Conservation (phyloP, 2,113 vertebrate genomes). For the Neotoma lepida region DNA sequence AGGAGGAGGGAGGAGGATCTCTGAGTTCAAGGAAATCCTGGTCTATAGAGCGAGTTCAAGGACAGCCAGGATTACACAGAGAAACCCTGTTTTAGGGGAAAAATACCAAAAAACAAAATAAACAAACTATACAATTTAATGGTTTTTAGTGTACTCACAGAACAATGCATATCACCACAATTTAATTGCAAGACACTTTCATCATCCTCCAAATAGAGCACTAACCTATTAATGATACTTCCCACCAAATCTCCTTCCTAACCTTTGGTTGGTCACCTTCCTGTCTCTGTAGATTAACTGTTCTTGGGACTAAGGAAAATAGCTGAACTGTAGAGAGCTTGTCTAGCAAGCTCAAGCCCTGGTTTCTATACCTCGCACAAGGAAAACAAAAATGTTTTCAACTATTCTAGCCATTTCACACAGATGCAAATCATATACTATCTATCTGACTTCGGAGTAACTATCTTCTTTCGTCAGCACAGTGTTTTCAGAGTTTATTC, state of each 20-base stretch:
- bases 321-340: background rate
- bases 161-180: background rate
- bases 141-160: background rate
- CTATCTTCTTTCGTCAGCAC: background rate
- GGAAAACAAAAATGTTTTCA: background rate
- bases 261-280: background rate
- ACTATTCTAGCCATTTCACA: background rate
- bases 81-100: background rate
- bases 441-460: background rate
- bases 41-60: background rate
- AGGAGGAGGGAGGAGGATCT: background rate
- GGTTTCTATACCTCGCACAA: background rate
- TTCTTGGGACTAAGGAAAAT: background rate
- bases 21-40: background rate
- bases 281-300: background rate
- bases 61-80: background rate
- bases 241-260: background rate
- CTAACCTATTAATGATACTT: background rate
- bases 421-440: background rate
- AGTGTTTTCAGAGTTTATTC: background rate
- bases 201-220: background rate
- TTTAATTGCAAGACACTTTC: conserved; percentile 39
- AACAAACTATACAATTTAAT: background rate
- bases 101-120: background rate
- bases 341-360: background rate